These are phyloP conservation scores for Hyla sarda DNA, from an alignment of 2,113 vertebrate genomes.

Conservation along the genomic window DNA sequence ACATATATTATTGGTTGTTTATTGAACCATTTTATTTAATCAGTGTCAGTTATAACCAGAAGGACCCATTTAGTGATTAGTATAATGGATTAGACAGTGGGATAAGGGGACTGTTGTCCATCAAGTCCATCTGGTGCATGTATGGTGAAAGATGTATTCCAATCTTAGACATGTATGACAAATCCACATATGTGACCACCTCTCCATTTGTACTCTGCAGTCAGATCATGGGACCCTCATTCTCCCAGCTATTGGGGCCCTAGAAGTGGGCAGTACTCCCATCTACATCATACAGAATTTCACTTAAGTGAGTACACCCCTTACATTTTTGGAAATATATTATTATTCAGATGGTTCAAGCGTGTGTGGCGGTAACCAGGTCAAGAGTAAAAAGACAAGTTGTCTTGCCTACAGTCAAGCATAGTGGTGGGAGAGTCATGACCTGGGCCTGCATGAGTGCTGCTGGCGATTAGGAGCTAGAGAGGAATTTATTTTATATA, in stretches of 20 bases:
- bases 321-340: no score
- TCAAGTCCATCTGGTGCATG: background rate
- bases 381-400: no score
- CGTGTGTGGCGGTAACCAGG: no score
- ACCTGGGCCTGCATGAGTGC: no score
- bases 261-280: background rate
- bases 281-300: background rate
- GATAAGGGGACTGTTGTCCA: background rate
- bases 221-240: background rate
- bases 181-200: background rate
- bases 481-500: no score
- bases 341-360: no score
- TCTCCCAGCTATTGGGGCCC: background rate
- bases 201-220: background rate
- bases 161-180: background rate
- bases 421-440: no score
- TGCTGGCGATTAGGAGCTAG: no score
- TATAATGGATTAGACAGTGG: background rate
- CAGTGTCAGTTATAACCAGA: slow-evolving; percentile 22
- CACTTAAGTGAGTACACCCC: no score
- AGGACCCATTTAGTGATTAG: background rate
- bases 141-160: background rate
- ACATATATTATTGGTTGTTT: background rate
- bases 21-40: slow-evolving; percentile 24
- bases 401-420: no score